Conservation (phyloP, 2,797 vertebrate species). For the Eulemur rubriventer region DNA sequence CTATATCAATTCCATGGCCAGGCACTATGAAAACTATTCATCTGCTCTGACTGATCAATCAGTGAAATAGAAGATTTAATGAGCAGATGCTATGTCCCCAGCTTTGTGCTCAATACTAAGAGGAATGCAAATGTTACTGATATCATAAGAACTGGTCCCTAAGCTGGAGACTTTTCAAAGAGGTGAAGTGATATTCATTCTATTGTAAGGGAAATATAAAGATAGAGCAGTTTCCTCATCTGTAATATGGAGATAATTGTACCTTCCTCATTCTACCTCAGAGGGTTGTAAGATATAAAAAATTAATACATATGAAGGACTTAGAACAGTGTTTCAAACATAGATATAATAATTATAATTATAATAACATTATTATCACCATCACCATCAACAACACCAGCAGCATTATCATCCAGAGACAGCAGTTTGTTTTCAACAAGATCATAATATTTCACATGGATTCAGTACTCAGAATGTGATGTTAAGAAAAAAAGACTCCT, state of each 20-base stretch:
- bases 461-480: neutral
- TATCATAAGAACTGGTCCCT: neutral
- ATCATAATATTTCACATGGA: neutral
- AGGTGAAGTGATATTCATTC: neutral
- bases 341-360: neutral
- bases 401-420: neutral
- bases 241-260: neutral
- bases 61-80: neutral
- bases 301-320: neutral
- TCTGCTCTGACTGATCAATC: neutral
- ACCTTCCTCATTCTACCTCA: neutral
- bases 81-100: neutral
- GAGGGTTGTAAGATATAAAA: neutral
- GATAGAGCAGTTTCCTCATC: neutral
- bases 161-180: neutral
- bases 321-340: neutral
- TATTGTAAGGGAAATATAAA: neutral
- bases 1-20: neutral
- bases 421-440: neutral
- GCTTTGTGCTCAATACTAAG: neutral
- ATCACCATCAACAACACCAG: neutral
- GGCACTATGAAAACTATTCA: neutral
- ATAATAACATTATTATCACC: neutral
- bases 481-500: neutral
- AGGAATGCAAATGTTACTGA: neutral